Evolutionary conservation across 1,140 invertebrate genomes (phyloP), one percentile per base, ranked within the genome.

Genomic region (Hypsibius dujardini): DNA sequence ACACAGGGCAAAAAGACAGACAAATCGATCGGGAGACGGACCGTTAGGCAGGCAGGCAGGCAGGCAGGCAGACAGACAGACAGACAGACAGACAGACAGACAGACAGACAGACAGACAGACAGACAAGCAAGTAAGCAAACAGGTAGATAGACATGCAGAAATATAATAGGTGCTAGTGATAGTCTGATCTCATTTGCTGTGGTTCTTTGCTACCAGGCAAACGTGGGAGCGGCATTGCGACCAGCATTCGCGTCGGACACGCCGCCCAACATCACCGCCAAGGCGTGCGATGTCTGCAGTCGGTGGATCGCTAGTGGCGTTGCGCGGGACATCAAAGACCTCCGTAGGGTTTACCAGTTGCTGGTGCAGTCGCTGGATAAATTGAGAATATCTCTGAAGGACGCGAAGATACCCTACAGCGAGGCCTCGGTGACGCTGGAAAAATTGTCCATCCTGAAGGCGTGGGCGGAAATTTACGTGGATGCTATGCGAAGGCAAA

Each of bases 271-370:
- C 81, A 94, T 98, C 1, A 98, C 94, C 1, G 94, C 95, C 28
- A 89, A 92, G 56, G 95, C 95, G 1, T 98, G 95, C 81, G 89
- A 96, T 79, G 92, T 95, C 2, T 98, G 95, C 80, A 95, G 91
- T 76, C 90, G 93, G 40, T 99, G 95, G 96, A 98, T 99, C 76
- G 91, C 92, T 42, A 93, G 91, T 76, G 94, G 94, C 50, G 95
- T 98, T 2, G 95, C 95, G 1, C 82, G 92, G 67, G 93, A 98
- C 81, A 84, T 98, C 1, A 95, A 93, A 77, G 95, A 98, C 82
- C 81, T 99, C 46, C 81, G 92, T 62, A 83, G 95, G 73, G 95
- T 98, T 12, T 93, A 98, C 82, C 94, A 97, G 75, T 80, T 99
- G 12, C 82, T 99, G 1, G 94, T 97, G 0, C 94, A 91, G 2